Evolutionary conservation across 1,140 invertebrate species (phyloP).

Genomic region (Megathymus violae): DNA sequence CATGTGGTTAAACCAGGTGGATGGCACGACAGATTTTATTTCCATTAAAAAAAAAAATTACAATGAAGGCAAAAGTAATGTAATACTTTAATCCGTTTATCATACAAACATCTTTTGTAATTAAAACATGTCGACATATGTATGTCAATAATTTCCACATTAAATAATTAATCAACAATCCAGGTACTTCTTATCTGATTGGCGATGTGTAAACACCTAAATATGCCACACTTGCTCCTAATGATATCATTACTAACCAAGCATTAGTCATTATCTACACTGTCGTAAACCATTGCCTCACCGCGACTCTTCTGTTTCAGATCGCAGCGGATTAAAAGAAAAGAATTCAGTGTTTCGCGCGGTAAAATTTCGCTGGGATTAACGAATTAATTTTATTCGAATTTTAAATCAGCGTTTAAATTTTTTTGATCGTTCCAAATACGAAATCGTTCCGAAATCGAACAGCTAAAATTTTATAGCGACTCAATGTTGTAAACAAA

Average conservation of each 20-base stretch:
- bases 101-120: background rate
- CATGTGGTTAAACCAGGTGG: background rate
- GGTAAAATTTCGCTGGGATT: constrained; percentile 15
- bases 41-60: background rate
- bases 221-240: constrained; percentile 31
- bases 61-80: background rate
- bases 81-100: background rate
- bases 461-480: no score
- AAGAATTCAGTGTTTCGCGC: constrained; percentile 13
- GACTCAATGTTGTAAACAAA: no score
- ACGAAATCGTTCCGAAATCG: no score
- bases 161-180: constrained; percentile 33
- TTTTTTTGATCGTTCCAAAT: no score
- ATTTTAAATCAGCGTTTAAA: background rate
- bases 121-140: background rate
- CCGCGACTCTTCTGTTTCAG: constrained; percentile 41
- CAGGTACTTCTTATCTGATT: constrained; percentile 31
- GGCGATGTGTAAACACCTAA: constrained; percentile 18
- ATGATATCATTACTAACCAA: constrained; percentile 50
- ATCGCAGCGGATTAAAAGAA: constrained; percentile 27
- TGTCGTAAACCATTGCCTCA: constrained; percentile 35
- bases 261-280: constrained; percentile 42
- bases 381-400: constrained; percentile 4
- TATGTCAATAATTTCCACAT: constrained; percentile 24
- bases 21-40: background rate